Percentiles rank a stretch among this genome's conserved stretches.
Conservation (phyloP, 2,113 vertebrate genomes). For the Notothenia coriiceps region DNA sequence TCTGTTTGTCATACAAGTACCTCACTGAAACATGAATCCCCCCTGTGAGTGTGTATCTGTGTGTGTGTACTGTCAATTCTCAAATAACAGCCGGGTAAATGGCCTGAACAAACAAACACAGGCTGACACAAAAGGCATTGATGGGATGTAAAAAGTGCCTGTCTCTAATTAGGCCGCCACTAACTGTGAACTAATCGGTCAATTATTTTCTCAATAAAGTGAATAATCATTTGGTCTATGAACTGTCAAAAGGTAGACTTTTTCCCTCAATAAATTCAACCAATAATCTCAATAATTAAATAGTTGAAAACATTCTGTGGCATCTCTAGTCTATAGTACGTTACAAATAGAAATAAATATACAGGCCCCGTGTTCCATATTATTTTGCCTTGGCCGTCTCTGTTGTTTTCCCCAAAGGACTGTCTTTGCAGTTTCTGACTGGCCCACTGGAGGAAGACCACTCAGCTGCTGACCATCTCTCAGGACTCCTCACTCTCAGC, state of each 20-base stretch:
- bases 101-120: neutral
- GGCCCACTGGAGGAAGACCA: constrained; percentile 41
- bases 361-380: neutral
- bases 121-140: constrained; percentile 14
- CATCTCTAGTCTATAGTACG: too few species aligned
- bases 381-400: neutral
- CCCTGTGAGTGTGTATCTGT: neutral
- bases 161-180: too few species aligned
- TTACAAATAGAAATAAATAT: neutral
- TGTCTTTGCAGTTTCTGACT: constrained; percentile 14
- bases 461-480: constrained; percentile 9
- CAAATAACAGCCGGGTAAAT: constrained; percentile 3
- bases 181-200: too few species aligned
- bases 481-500: constrained; percentile 14
- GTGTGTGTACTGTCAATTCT: constrained; percentile 6
- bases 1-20: constrained; percentile 17
- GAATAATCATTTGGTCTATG: too few species aligned
- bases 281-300: too few species aligned
- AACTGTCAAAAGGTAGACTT: too few species aligned
- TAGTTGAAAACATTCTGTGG: too few species aligned
- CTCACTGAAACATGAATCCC: constrained; percentile 31
- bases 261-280: too few species aligned
- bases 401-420: neutral
- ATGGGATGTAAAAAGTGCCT: neutral
- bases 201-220: too few species aligned